These are phyloP conservation scores for Cephus pygmeus DNA, from an alignment of 2,888 invertebrate species.

Conservation along the genomic window DNA sequence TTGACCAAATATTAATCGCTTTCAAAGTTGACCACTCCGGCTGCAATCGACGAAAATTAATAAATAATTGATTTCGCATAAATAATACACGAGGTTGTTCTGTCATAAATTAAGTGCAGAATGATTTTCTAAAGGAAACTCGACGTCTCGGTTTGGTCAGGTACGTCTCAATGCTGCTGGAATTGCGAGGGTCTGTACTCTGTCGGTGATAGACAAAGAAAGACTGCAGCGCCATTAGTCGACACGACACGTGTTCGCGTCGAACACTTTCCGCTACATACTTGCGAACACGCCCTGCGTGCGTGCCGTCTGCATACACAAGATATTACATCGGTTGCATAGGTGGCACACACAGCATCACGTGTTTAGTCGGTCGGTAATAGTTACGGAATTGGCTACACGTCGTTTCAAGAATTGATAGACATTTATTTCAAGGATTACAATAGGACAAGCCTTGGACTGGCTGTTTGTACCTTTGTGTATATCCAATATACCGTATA, in stretches of 20 bases:
- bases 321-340: conserved; percentile 16
- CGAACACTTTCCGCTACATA: conserved; percentile 47
- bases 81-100: too few species aligned
- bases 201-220: neutral
- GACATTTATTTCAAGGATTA: neutral
- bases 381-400: neutral
- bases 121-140: too few species aligned
- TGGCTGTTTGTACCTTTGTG: too few species aligned
- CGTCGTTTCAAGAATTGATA: neutral
- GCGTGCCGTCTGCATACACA: conserved; percentile 56
- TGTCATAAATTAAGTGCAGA: too few species aligned
- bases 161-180: neutral
- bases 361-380: neutral
- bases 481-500: too few species aligned
- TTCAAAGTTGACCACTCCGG: too few species aligned
- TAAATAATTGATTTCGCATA: too few species aligned
- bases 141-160: neutral
- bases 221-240: neutral
- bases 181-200: neutral
- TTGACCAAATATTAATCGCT: too few species aligned
- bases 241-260: conserved; percentile 47
- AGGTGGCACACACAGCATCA: neutral
- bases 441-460: too few species aligned
- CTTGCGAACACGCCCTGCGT: conserved; percentile 50
- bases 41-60: too few species aligned